Evolutionary conservation across 2,113 vertebrate species (phyloP).

Genomic region (Pelvicachromis taeniatus): DNA sequence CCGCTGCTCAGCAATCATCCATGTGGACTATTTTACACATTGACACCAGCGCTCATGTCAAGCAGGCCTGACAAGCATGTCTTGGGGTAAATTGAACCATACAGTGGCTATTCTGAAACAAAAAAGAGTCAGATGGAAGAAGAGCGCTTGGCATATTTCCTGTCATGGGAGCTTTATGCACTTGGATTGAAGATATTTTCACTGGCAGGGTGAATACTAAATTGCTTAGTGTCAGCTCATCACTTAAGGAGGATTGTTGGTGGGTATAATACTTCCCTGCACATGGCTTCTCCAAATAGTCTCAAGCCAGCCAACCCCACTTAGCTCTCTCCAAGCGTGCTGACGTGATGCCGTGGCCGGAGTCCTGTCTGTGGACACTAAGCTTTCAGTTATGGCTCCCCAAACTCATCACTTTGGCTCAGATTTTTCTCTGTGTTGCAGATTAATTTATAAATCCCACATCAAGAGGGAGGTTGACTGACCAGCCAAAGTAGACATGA

Average conservation of each 20-base stretch:
- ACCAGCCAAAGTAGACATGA: conserved; percentile 34
- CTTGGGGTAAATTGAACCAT: conserved; percentile 54
- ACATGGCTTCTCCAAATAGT: conserved; percentile 56
- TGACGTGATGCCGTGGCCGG: conserved; percentile 10
- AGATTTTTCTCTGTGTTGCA: conserved; percentile 29
- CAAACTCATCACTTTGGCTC: conserved; percentile 40
- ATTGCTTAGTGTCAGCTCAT: conserved; percentile 71
- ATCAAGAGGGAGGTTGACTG: conserved; percentile 31
- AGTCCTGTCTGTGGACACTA: conserved; percentile 28
- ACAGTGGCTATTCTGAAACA: conserved; percentile 58
- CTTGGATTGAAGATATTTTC: conserved; percentile 62
- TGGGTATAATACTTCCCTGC: conserved; percentile 55
- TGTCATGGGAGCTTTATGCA: conserved; percentile 57
- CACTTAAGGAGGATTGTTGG: conserved; percentile 66
- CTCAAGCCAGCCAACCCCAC: conserved; percentile 43
- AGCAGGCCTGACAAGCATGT: conserved; percentile 49
- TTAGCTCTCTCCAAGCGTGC: conserved; percentile 36
- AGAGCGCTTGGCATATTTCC: conserved; percentile 43
- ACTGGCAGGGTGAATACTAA: conserved; percentile 60
- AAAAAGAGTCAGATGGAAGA: conserved; percentile 60
- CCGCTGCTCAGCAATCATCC: conserved; percentile 53
- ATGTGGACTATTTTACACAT: conserved; percentile 50
- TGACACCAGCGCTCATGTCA: conserved; percentile 47
- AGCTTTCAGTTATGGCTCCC: conserved; percentile 39
- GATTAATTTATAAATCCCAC: conserved; percentile 54